A percentile compares a stretch with the other conserved stretches of the same genome.
phyloP scores from a whole-genome alignment of 2,113 vertebrate species.

The Todiramphus chloris region DNA sequence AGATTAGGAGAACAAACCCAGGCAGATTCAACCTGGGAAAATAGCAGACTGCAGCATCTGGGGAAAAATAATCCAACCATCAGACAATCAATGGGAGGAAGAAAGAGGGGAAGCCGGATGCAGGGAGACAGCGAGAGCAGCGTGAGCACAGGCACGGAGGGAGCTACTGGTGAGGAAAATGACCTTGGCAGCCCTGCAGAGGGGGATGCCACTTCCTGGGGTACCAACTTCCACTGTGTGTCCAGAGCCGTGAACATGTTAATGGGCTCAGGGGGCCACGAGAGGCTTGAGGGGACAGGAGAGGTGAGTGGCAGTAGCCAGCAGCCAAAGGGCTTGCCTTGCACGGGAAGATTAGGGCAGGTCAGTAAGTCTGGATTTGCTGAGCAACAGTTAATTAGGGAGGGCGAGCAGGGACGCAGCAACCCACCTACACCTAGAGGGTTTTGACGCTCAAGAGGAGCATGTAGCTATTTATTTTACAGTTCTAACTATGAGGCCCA shows the following conservation, averaged over 20 bases:
- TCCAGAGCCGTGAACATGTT: not conserved
- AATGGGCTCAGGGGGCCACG: not conserved
- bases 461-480: constrained; percentile 29
- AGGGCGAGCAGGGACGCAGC: not conserved
- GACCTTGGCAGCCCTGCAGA: not conserved
- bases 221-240: fast-evolving
- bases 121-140: not conserved
- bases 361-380: constrained; percentile 31
- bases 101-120: constrained; percentile 52
- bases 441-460: not conserved
- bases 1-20: constrained; percentile 54
- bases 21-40: constrained; percentile 39
- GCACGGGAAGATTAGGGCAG: constrained; percentile 2
- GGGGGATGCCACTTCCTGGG: not conserved
- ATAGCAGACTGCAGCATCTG: constrained; percentile 35
- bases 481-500: not conserved
- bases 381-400: constrained; percentile 49
- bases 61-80: constrained; percentile 16
- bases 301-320: not conserved
- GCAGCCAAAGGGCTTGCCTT: not conserved
- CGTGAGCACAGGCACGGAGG: fast-evolving
- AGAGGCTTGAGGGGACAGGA: not conserved
- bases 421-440: constrained; percentile 52
- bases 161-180: not conserved
- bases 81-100: constrained; percentile 27